Conservation (phyloP, 1,140 invertebrate species). For the Trichoplusia ni region DNA sequence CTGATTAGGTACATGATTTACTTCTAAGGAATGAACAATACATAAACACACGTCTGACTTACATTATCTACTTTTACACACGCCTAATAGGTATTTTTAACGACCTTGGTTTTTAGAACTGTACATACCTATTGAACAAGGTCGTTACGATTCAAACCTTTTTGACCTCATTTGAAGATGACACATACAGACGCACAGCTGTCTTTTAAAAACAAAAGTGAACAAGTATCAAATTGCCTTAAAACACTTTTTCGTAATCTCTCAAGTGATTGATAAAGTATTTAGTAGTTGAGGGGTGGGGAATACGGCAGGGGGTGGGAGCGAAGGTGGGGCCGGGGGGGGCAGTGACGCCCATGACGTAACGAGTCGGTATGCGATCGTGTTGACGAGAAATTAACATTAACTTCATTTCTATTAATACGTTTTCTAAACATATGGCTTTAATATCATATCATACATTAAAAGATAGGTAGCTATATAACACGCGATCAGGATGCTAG, state of each 20-base stretch:
- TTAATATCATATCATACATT: not conserved
- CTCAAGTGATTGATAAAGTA: conserved; percentile 58
- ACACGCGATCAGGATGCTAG: conserved; percentile 15
- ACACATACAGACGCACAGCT: conserved; percentile 26
- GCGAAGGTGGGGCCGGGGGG: conserved; percentile 30
- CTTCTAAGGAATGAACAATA: no score
- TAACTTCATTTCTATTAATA: conserved; percentile 26
- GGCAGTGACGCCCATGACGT: conserved; percentile 59
- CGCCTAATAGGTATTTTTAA: conserved; percentile 7
- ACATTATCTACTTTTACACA: not conserved
- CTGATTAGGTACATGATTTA: no score
- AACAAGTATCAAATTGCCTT: conserved; percentile 7
- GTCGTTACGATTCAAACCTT: conserved; percentile 25
- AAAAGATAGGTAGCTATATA: conserved; percentile 3
- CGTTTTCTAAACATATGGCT: conserved; percentile 21
- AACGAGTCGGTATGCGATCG: conserved; percentile 65
- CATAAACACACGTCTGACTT: no score
- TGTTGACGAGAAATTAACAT: conserved; percentile 57
- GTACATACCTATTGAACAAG: conserved; percentile 25
- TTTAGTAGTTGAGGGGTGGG: conserved; percentile 17
- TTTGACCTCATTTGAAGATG: conserved; percentile 36
- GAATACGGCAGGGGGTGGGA: conserved; percentile 11
- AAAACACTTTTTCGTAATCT: conserved; percentile 32
- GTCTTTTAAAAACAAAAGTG: conserved; percentile 2
- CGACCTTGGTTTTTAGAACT: conserved; percentile 24